Percentiles rank a stretch among this genome's conserved stretches.
These are phyloP conservation scores for Taurulus bubalis DNA, from an alignment of 2,113 vertebrate genomes.

Conservation along the genomic window DNA sequence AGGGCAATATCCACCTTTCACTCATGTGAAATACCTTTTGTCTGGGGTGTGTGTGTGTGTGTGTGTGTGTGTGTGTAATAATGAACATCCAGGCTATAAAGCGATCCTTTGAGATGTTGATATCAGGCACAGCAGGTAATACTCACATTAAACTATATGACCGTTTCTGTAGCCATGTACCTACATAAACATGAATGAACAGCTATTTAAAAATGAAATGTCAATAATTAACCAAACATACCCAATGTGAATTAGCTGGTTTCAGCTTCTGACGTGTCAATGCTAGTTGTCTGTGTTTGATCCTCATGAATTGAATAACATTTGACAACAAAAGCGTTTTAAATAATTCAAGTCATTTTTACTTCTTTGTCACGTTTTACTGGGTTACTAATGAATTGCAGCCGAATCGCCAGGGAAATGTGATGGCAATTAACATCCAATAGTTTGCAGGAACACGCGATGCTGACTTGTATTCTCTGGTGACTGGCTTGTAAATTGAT, in stretches of 20 bases:
- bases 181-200: neutral
- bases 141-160: too few species aligned
- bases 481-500: neutral
- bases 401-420: too few species aligned
- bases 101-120: neutral
- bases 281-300: neutral
- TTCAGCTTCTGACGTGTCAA: neutral
- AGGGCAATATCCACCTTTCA: slow-evolving; percentile 45
- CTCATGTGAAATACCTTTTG: slow-evolving; percentile 5
- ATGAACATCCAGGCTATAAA: slow-evolving; percentile 4
- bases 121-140: neutral
- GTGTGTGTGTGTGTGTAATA: neutral
- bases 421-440: too few species aligned
- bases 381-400: neutral
- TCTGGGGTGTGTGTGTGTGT: neutral
- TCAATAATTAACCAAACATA: neutral
- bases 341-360: neutral
- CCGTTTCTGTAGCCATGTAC: too few species aligned
- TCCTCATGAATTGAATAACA: too few species aligned
- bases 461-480: too few species aligned
- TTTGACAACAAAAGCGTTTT: neutral
- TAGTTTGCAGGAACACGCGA: too few species aligned
- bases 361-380: neutral
- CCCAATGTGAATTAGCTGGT: neutral
- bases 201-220: neutral